Percentiles rank a stretch among this genome's conserved stretches.
These are phyloP conservation scores for Trachelus troglodyta DNA, from an alignment of 2,888 invertebrate genomes.

Conservation along the genomic window DNA sequence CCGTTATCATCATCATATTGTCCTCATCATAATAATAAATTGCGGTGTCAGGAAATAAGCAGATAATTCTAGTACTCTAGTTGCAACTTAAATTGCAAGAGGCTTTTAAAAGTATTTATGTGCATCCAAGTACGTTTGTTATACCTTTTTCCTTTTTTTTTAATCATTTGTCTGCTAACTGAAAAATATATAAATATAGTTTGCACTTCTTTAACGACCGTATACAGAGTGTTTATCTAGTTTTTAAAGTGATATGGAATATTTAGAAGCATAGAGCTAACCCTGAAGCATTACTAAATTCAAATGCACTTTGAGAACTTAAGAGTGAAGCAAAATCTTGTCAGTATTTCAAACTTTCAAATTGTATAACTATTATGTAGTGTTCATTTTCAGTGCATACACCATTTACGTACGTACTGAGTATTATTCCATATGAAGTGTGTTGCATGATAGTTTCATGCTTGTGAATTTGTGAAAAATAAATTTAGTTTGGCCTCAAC, in stretches of 20 bases:
- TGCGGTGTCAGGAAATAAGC: background rate
- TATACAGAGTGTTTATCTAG: background rate
- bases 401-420: background rate
- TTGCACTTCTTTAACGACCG: background rate
- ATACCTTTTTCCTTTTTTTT: background rate
- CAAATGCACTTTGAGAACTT: background rate
- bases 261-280: background rate
- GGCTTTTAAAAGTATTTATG: background rate
- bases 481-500: background rate
- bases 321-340: background rate
- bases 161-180: background rate
- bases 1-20: conserved; percentile 34
- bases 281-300: background rate
- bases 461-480: background rate
- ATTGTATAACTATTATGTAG: background rate
- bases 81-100: background rate
- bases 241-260: background rate
- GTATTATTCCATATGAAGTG: background rate
- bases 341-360: background rate
- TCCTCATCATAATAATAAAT: conserved; percentile 29
- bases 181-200: background rate
- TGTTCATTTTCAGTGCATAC: background rate
- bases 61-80: background rate
- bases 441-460: background rate
- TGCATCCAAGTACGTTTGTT: background rate